phyloP scores from a whole-genome alignment of 2,888 invertebrate species.

The Cepaea hortensis region DNA sequence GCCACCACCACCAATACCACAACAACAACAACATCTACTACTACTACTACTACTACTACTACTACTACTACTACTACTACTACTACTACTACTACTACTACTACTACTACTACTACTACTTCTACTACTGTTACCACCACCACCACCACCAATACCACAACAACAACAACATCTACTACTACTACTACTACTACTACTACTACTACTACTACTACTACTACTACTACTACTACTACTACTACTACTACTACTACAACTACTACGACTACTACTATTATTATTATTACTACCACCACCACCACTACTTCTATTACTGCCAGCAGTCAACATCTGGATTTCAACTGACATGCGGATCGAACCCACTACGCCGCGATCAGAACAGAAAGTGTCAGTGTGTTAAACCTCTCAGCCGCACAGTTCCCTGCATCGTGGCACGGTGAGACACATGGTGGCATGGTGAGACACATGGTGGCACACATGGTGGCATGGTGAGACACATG shows the following conservation, averaged over 20 bases:
- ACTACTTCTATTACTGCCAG: neutral
- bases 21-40: neutral
- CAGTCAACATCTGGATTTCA: too few relatives aligned
- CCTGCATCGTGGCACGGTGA: too few relatives aligned
- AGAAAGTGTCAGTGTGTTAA: too few relatives aligned
- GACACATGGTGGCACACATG: too few relatives aligned
- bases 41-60: neutral
- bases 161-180: slow-evolving; percentile 5
- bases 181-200: slow-evolving; percentile 27
- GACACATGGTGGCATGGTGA: too few relatives aligned
- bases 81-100: slow-evolving; percentile 23
- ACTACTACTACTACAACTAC: slow-evolving; percentile 22
- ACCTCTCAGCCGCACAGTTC: too few relatives aligned
- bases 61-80: slow-evolving; percentile 1
- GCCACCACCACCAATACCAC: neutral
- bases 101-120: slow-evolving; percentile 2
- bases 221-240: slow-evolving; percentile 20
- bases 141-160: neutral
- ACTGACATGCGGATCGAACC: too few relatives aligned
- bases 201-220: slow-evolving; percentile 13
- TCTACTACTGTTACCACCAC: slow-evolving; percentile 19
- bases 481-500: too few relatives aligned
- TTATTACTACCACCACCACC: neutral
- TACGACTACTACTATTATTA: slow-evolving; percentile 20
- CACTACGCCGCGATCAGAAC: too few relatives aligned